Percentiles rank a stretch among this genome's conserved stretches.
These are phyloP conservation scores for Caranx melampygus DNA, from an alignment of 2,113 vertebrate genomes.

Conservation along the genomic window DNA sequence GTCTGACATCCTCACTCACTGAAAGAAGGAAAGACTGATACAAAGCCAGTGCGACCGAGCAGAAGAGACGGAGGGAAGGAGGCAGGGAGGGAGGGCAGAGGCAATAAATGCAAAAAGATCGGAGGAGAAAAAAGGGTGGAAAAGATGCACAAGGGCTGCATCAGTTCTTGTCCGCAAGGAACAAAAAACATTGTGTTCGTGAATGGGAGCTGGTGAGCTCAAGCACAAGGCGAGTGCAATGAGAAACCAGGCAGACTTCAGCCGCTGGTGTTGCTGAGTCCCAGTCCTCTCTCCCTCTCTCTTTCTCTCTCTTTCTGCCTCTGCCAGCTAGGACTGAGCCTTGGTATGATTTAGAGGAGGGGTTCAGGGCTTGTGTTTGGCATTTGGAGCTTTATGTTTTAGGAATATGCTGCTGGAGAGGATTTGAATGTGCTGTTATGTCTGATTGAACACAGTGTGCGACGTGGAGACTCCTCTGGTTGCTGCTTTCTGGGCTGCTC, in stretches of 20 bases:
- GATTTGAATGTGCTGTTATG: constrained; percentile 74
- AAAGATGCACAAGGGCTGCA: constrained; percentile 73
- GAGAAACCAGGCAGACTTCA: constrained; percentile 77
- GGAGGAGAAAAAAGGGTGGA: constrained; percentile 32
- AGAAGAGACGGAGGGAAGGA: constrained; percentile 43
- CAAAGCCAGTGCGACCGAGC: constrained; percentile 57
- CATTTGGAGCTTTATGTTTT: constrained; percentile 71
- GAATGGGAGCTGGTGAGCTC: constrained; percentile 77
- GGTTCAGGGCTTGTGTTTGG: constrained; percentile 52
- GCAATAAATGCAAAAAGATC: constrained; percentile 58
- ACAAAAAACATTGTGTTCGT: constrained; percentile 79
- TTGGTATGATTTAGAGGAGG: constrained; percentile 62
- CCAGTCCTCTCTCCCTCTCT: constrained; percentile 50
- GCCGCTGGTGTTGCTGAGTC: constrained; percentile 63
- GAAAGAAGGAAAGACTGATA: constrained; percentile 70
- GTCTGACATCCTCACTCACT: constrained; percentile 75
- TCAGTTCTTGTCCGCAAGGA: constrained; percentile 67
- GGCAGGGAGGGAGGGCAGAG: constrained; percentile 50
- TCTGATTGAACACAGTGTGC: constrained; percentile 74
- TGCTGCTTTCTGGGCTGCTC: constrained; percentile 62
- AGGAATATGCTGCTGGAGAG: constrained; percentile 65
- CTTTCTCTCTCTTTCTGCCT: constrained; percentile 48
- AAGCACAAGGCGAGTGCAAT: constrained; percentile 68
- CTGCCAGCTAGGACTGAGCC: constrained; percentile 67
- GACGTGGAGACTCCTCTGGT: constrained; percentile 69